Percentiles rank a stretch among this genome's conserved stretches.
Conservation (phyloP, 2,888 invertebrate genomes). For the Heteromyza rotundicornis region DNA sequence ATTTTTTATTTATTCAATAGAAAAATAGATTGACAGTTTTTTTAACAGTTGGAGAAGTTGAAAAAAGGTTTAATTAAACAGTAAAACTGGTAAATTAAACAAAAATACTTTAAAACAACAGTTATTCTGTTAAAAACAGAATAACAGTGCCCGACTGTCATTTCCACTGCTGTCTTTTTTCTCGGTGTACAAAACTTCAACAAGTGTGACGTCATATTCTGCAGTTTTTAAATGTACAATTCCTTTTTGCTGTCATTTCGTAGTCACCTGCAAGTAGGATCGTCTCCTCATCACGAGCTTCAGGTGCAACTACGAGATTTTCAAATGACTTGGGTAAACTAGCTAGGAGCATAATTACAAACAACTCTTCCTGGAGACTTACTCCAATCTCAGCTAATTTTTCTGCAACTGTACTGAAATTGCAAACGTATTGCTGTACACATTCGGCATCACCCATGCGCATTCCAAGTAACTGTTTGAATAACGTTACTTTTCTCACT, state of each 20-base stretch:
- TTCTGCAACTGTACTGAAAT: neutral
- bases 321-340: conserved; percentile 3
- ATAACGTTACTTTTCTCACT: too few relatives aligned
- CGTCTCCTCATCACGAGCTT: too few relatives aligned
- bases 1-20: too few relatives aligned
- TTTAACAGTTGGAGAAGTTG: too few relatives aligned
- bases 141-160: too few relatives aligned
- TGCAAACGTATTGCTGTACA: neutral
- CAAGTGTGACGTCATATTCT: neutral
- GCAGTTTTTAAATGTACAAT: neutral
- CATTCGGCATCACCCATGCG: neutral
- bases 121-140: too few relatives aligned
- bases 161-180: too few relatives aligned
- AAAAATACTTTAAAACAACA: too few relatives aligned
- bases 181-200: neutral
- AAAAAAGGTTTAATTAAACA: too few relatives aligned
- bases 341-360: conserved; percentile 3
- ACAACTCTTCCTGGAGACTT: conserved; percentile 3
- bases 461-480: neutral
- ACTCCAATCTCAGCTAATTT: conserved; percentile 3
- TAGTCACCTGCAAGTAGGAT: too few relatives aligned
- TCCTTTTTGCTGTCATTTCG: neutral
- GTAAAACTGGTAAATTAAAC: too few relatives aligned
- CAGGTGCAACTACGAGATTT: conserved; percentile 1
- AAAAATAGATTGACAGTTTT: too few relatives aligned